phyloP scores from a whole-genome alignment of 2,888 invertebrate species.

The Drosophila gaucha region DNA sequence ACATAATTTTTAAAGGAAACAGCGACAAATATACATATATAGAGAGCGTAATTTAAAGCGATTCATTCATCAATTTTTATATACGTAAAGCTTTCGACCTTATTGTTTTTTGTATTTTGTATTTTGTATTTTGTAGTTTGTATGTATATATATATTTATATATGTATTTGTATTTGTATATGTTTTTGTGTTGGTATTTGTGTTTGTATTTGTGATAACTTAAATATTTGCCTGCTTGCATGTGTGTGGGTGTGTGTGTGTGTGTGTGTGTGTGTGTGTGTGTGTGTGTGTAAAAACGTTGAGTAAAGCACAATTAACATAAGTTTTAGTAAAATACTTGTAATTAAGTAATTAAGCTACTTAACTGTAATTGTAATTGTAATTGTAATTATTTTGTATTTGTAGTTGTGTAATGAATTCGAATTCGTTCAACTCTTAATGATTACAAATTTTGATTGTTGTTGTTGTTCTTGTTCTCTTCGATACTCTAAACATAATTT shows the following conservation, averaged over 20 bases:
- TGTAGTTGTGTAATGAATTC: slow-evolving; percentile 12
- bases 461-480: slow-evolving; percentile 8
- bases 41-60: slow-evolving; percentile 5
- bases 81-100: slow-evolving; percentile 29
- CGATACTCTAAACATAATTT: slow-evolving; percentile 16
- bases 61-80: background rate
- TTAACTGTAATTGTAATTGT: slow-evolving; percentile 27
- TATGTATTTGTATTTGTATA: slow-evolving; percentile 14
- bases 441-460: slow-evolving; percentile 4
- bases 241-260: background rate
- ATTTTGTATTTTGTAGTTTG: no score
- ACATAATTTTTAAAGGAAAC: slow-evolving; percentile 23
- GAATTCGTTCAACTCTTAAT: slow-evolving; percentile 1
- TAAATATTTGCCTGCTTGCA: slow-evolving; percentile 9
- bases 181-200: background rate
- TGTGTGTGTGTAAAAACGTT: slow-evolving; percentile 14
- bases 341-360: slow-evolving; percentile 20
- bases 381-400: slow-evolving; percentile 20
- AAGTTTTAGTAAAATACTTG: slow-evolving; percentile 9
- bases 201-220: background rate
- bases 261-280: background rate
- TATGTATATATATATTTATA: slow-evolving; percentile 28
- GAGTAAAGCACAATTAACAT: slow-evolving; percentile 52
- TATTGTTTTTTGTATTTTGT: no score
- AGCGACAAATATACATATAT: slow-evolving; percentile 38